Base-by-base conservation (phyloP, 2,797 vertebrate species). In the Vespertilio murinus region DNA sequence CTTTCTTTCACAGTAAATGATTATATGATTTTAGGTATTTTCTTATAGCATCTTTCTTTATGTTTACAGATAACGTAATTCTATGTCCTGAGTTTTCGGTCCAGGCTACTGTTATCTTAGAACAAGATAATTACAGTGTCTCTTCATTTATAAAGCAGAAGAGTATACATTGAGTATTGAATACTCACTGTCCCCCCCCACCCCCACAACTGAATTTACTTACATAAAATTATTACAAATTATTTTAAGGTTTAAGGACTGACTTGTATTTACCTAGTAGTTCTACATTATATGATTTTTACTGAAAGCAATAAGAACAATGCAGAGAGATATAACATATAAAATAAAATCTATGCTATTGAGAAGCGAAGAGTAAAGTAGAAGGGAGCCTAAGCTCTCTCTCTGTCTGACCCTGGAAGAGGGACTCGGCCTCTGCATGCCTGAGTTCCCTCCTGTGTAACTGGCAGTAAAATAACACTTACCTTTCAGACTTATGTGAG, bases 201-300 rank as follows among this genome's bases (percentile, higher is more conserved):
- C 2, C 8, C 12, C 49, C 25, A 61, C 2, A 61, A 9, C 10
- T 75, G 78, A 90, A 85, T 90, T 88, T 94, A 49, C 82, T 91
- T 88, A 80, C 33, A 45, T 93, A 40, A 54, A 88, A 69, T 64
- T 84, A 28, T 74, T 80, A 30, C 5, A 70, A n/a, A 18, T 59
- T 80, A 65, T 93, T 90, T 42, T 85, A 64, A 90, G 25, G 22
- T 69, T 75, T 90, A 87, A 79, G 8, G 70, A 91, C 79, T 86
- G 83, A 69, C 12, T 83, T 88, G 4, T 30, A 73, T 88, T 94
- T 94, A 54, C 22, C 52, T 54, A 54, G 22, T 54, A 70, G 16
- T 80, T 78, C 30, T 82, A 30, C 25, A 70, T 88, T 54, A 71
- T 61, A 10, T 70, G 33, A 42, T 88, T 10, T 91, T 92, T 95